Evolutionary conservation across 2,113 vertebrate genomes (phyloP), one percentile per base, ranked within the genome.

Genomic region (Pedetes capensis): DNA sequence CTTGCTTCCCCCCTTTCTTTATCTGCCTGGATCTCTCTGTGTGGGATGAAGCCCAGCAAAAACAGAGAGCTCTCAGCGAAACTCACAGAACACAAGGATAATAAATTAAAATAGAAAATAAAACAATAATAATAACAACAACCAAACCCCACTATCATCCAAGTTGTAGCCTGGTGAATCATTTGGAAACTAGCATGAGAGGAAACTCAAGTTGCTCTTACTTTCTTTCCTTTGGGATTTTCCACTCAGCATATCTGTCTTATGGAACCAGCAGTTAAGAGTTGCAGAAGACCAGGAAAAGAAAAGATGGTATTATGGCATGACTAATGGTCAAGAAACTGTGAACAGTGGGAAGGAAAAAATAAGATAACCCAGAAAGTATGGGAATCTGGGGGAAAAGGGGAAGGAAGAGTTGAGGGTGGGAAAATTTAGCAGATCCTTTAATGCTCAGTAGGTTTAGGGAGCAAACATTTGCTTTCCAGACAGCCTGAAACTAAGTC

Each of bases 171-270:
- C n/a, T 37, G 17, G 68, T 9, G 39, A 84, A 22, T 44, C 9
- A 22, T 75, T 16, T 87, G n/a, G 14, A 44, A 80, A 82, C 8
- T 22, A 37, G 7, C 2, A 39, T 5, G n/a, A 32, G 47, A 69
- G 17, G 20, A 93, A 66, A 18, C 8, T 20, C 37, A 37, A 32
- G 44, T 0, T 47, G 32, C 7, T 49, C 11, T 55, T 63, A 20
- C 29, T 74, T 75, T 27, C 71, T 68, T 86, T 69, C 18, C 89
- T 59, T 61, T 16, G 25, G 49, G 49, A 59, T 95, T 80, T 92
- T 66, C 71, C 18, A 27, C n/a, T 37, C 22, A 17, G 47, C 0
- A 3, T 34, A 61, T 68, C 25, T n/a, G 8, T 53, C 32, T 63
- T 14, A 57, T 5, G 27, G 27, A 83, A 68, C n/a, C 8, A 61